These are phyloP conservation scores for Archips crataeganus DNA, from an alignment of 2,888 invertebrate genomes.

Conservation along the genomic window DNA sequence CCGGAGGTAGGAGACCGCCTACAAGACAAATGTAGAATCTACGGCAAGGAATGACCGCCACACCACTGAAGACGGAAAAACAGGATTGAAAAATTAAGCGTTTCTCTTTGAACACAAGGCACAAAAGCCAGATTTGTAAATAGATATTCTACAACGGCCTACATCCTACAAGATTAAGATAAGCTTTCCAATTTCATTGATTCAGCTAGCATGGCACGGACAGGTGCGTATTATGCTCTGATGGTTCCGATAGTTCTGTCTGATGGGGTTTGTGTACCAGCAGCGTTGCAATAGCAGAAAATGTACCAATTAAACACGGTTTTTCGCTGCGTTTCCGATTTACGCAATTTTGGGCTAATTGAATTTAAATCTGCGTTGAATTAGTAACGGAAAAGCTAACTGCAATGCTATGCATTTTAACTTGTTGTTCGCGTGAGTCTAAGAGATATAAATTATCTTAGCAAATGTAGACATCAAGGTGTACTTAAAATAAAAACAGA, in stretches of 20 bases:
- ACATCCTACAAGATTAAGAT: constrained; percentile 9
- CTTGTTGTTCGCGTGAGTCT: background rate
- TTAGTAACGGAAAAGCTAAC: background rate
- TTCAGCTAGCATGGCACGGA: constrained; percentile 17
- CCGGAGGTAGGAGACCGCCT: too few species aligned
- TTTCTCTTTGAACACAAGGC: background rate
- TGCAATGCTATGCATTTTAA: background rate
- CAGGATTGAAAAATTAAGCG: too few species aligned
- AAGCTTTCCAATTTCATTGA: constrained; percentile 39
- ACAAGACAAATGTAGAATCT: background rate
- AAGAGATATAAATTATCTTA: too few species aligned
- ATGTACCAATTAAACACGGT: constrained; percentile 19
- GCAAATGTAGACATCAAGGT: too few species aligned
- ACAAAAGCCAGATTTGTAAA: background rate
- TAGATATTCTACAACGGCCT: background rate
- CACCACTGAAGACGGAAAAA: background rate
- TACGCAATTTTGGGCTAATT: constrained; percentile 27
- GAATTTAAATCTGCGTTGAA: background rate
- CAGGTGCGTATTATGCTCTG: constrained; percentile 52
- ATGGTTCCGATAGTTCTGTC: constrained; percentile 55
- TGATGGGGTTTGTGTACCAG: constrained; percentile 43
- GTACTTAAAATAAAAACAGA: too few species aligned
- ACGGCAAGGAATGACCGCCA: background rate
- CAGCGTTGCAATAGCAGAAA: constrained; percentile 35
- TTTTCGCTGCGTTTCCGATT: constrained; percentile 22